A percentile compares a stretch with the other conserved stretches of the same genome.
Conservation (phyloP, 2,888 invertebrate species). For the Apotomis betuletana region DNA sequence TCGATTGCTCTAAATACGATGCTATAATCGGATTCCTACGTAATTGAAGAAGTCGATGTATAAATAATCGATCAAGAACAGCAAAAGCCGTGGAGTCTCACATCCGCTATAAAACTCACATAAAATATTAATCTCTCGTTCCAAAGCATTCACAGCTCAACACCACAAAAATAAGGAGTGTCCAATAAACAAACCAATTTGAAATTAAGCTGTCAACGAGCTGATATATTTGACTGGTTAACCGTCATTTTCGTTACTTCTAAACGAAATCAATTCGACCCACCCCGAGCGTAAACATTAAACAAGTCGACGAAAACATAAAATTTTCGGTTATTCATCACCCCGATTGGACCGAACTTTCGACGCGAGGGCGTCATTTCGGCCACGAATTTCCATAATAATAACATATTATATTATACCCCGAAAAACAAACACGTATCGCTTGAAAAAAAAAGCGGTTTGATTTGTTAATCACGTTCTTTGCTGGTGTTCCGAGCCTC, state of each 20-base stretch:
- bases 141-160: conserved; percentile 19
- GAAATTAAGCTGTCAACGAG: conserved; percentile 41
- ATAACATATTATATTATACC: conserved; percentile 69
- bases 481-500: conserved; percentile 64
- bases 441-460: conserved; percentile 57
- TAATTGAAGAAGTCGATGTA: conserved; percentile 31
- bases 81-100: conserved; percentile 8
- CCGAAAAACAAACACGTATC: conserved; percentile 80
- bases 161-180: conserved; percentile 29
- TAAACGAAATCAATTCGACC: conserved; percentile 32
- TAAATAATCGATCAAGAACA: conserved; percentile 30
- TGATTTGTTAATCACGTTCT: conserved; percentile 78
- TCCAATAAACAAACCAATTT: conserved; percentile 39
- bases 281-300: conserved; percentile 15
- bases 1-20: conserved; percentile 19
- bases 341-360: conserved; percentile 59
- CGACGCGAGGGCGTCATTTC: conserved; percentile 60
- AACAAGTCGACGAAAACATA: conserved; percentile 30
- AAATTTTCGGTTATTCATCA: conserved; percentile 50
- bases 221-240: conserved; percentile 42
- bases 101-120: conserved; percentile 32
- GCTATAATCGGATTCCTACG: conserved; percentile 20
- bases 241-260: conserved; percentile 40
- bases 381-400: conserved; percentile 72
- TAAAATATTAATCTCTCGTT: conserved; percentile 31